phyloP scores from a whole-genome alignment of 2,888 invertebrate genomes.

The Epirrita christyi region DNA sequence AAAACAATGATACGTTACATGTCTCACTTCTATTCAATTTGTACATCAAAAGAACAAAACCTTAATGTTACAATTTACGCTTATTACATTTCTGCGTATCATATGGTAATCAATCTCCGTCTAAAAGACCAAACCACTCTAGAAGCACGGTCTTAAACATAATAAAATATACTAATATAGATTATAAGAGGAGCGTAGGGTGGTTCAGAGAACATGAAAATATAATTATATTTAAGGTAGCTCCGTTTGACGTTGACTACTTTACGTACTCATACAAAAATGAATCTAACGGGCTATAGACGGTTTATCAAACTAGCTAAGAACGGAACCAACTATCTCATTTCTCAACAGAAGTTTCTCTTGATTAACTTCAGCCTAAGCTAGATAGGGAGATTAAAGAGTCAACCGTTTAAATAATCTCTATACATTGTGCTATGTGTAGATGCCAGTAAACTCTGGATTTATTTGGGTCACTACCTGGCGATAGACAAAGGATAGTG shows the following conservation, averaged over 20 bases:
- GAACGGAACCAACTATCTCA: background rate
- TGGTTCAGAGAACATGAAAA: background rate
- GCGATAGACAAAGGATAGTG: slow-evolving; percentile 28
- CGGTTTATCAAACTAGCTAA: background rate
- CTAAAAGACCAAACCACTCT: background rate
- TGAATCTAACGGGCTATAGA: background rate
- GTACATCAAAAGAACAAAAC: background rate
- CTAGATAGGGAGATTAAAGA: slow-evolving; percentile 21
- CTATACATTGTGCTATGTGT: slow-evolving; percentile 12
- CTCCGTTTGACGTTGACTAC: background rate
- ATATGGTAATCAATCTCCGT: background rate
- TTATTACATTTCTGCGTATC: background rate
- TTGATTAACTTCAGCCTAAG: too few species aligned
- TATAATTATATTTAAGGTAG: background rate
- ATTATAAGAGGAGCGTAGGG: background rate
- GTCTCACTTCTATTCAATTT: background rate
- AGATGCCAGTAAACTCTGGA: slow-evolving; percentile 28
- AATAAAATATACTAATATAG: too few species aligned
- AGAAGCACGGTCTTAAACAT: background rate
- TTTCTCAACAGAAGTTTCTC: background rate
- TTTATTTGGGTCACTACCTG: slow-evolving; percentile 39
- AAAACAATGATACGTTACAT: background rate
- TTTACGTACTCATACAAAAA: too few species aligned
- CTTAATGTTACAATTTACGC: background rate
- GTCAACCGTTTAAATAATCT: slow-evolving; percentile 24